Evolutionary conservation across 2,797 vertebrate species (phyloP).

Genomic region (Huso huso): DNA sequence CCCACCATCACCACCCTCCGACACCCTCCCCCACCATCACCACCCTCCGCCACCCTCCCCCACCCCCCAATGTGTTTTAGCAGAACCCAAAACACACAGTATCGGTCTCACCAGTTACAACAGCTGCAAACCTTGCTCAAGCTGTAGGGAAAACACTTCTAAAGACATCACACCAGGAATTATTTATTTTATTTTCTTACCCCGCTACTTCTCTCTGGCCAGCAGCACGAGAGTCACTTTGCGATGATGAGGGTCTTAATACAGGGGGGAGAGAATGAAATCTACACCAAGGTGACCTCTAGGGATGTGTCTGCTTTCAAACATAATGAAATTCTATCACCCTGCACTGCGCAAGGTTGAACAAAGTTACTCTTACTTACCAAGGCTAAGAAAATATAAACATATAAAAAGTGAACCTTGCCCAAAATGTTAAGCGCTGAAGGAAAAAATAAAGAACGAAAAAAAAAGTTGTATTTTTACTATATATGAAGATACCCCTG

Average conservation of each 20-base stretch:
- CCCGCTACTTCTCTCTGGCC: conserved; percentile 61
- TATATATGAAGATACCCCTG: too few species aligned
- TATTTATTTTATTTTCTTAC: conserved; percentile 35
- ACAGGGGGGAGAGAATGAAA: conserved; percentile 41
- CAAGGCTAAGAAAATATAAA: conserved; percentile 70
- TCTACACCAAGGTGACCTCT: conserved; percentile 67
- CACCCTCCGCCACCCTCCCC: not conserved
- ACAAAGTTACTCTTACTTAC: conserved; percentile 59
- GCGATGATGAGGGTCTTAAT: conserved; percentile 64
- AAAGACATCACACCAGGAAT: conserved; percentile 45
- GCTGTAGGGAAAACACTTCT: conserved; percentile 61
- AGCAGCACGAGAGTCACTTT: conserved; percentile 53
- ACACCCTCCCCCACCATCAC: not conserved
- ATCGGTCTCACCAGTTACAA: conserved; percentile 49
- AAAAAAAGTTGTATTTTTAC: too few species aligned
- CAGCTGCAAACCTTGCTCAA: conserved; percentile 76
- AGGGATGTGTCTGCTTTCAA: conserved; percentile 64
- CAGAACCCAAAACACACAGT: conserved; percentile 9
- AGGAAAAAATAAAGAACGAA: not conserved
- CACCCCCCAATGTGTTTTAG: conserved; percentile 17
- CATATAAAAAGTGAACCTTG: conserved; percentile 57
- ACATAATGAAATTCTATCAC: conserved; percentile 62
- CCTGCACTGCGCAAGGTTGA: conserved; percentile 51
- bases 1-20: not conserved
- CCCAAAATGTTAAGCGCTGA: conserved; percentile 37